These are phyloP conservation scores for Pygoscelis antarcticus DNA, from an alignment of 2,113 vertebrate species.

Conservation along the genomic window DNA sequence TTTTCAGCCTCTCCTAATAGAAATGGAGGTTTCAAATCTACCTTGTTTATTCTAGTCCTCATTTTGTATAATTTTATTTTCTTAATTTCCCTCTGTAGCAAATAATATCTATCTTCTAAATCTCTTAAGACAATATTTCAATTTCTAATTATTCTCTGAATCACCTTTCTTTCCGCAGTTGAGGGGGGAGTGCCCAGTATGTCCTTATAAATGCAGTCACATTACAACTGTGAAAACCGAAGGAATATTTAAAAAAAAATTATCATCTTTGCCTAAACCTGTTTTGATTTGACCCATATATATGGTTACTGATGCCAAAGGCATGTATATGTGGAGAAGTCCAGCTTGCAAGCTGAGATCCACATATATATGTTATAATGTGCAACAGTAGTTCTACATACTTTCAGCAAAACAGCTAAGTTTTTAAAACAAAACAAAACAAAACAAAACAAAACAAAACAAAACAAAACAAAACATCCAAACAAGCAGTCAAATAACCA, in stretches of 20 bases:
- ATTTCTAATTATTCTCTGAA: background rate
- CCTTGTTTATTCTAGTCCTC: background rate
- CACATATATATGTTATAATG: background rate
- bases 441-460: background rate
- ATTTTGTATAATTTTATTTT: background rate
- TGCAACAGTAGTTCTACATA: background rate
- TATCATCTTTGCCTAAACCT: background rate
- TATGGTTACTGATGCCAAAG: background rate
- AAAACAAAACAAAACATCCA: background rate
- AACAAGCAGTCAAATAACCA: background rate
- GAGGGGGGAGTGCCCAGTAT: background rate
- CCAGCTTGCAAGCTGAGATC: background rate
- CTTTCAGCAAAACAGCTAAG: background rate
- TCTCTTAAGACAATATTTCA: background rate
- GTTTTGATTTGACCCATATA: no score
- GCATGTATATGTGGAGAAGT: background rate
- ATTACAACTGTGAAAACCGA: background rate
- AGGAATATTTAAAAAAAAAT: background rate
- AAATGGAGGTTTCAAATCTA: background rate
- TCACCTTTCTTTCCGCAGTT: background rate
- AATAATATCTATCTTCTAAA: background rate
- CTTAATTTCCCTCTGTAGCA: background rate
- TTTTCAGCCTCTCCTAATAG: background rate
- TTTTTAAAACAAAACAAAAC: background rate
- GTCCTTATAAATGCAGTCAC: background rate